Evolutionary conservation across 2,113 vertebrate species (phyloP).

Genomic region (Origma solitaria): DNA sequence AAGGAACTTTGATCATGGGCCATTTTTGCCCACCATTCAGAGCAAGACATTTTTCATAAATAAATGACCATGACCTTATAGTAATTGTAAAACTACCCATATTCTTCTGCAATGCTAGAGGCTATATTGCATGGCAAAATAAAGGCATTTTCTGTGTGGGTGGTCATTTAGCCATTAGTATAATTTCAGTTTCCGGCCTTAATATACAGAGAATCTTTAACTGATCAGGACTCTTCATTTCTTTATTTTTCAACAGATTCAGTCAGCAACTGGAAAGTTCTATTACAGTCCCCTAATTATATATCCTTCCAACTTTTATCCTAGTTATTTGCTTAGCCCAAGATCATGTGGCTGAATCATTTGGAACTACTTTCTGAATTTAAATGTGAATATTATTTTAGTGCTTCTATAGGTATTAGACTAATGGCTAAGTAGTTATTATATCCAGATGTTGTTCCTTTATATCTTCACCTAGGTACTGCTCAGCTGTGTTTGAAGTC

Average conservation of each 20-base stretch:
- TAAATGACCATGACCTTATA: background rate
- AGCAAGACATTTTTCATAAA: background rate
- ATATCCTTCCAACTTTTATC: background rate
- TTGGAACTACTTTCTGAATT: background rate
- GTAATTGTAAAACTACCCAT: background rate
- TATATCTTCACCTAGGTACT: background rate
- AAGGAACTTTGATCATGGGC: background rate
- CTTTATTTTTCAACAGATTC: background rate
- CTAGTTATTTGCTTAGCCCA: background rate
- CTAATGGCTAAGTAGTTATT: background rate
- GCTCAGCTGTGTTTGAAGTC: constrained; percentile 18
- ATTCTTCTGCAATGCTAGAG: background rate
- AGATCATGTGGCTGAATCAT: background rate
- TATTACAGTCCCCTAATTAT: background rate
- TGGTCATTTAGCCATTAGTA: background rate
- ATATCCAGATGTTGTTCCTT: constrained; percentile 11
- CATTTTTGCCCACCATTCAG: background rate
- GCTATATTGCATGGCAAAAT: background rate
- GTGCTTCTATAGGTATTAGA: background rate
- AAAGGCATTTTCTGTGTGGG: background rate
- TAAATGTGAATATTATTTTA: background rate
- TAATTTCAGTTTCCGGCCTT: background rate
- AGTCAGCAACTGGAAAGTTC: background rate
- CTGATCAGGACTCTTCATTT: background rate
- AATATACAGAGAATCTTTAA: background rate